These are phyloP conservation scores for Anhinga rufa DNA, from an alignment of 2,113 vertebrate genomes.

Conservation along the genomic window DNA sequence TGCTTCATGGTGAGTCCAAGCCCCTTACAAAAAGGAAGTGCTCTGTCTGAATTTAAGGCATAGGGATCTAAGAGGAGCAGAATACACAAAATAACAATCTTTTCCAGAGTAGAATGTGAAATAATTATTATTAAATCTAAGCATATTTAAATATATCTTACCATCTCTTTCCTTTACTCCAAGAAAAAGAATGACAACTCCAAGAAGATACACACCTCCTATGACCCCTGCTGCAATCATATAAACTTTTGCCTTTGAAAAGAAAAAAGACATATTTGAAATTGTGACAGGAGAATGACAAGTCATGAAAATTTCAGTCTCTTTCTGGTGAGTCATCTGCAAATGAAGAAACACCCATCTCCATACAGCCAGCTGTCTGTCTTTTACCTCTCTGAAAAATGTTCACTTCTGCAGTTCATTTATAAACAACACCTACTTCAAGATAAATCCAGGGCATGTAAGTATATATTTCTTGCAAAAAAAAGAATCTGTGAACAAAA, in stretches of 20 bases:
- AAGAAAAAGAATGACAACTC: slow-evolving; percentile 81
- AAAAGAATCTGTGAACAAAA: not conserved
- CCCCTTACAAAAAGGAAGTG: slow-evolving; percentile 84
- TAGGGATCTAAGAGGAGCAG: slow-evolving; percentile 77
- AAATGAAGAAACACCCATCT: not conserved
- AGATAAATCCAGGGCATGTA: not conserved
- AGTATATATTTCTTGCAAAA: not conserved
- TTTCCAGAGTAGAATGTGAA: not conserved
- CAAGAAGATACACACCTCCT: slow-evolving; percentile 83
- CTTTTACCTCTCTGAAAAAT: not conserved
- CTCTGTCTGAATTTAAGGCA: slow-evolving; percentile 72
- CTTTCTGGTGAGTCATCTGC: not conserved
- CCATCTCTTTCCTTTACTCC: slow-evolving; percentile 92
- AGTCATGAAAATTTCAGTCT: not conserved
- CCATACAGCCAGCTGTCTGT: not conserved
- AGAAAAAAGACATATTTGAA: slow-evolving; percentile 4
- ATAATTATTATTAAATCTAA: not conserved
- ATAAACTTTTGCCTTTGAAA: slow-evolving; percentile 83
- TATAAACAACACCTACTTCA: not conserved
- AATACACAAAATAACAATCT: not conserved
- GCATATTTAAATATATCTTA: slow-evolving; percentile 61
- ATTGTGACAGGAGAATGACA: not conserved
- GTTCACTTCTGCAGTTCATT: not conserved
- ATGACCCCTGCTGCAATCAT: slow-evolving; percentile 87
- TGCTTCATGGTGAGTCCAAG: slow-evolving; percentile 86